Evolutionary conservation across 2,113 vertebrate genomes (phyloP).

Genomic region (Pachyramphus minor): DNA sequence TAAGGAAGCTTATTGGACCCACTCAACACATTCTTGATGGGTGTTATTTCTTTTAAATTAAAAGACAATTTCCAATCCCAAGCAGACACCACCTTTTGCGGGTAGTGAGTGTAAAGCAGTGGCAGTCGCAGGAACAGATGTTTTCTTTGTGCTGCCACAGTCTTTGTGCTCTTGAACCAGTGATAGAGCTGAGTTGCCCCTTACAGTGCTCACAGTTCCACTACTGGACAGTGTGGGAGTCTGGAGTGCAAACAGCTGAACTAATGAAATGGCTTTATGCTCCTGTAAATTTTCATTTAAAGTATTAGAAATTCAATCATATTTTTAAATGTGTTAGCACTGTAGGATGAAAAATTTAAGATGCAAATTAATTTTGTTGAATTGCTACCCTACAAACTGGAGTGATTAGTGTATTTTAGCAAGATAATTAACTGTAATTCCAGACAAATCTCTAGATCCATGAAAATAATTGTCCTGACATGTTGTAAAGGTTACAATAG

Average conservation of each 20-base stretch:
- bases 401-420: neutral
- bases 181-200: neutral
- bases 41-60: neutral
- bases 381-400: neutral
- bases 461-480: neutral
- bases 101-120: neutral
- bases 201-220: neutral
- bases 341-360: neutral
- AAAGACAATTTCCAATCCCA: neutral
- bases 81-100: neutral
- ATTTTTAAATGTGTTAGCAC: neutral
- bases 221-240: rapidly evolving
- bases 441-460: neutral
- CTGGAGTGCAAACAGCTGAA: neutral
- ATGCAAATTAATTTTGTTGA: neutral
- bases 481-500: neutral
- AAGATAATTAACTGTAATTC: neutral
- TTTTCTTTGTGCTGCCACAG: neutral
- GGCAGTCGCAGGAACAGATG: neutral
- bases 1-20: rapidly evolving
- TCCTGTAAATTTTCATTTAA: neutral
- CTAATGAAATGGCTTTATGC: neutral
- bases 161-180: neutral
- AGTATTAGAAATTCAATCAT: neutral
- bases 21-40: neutral